Base-by-base conservation (phyloP, 2,797 vertebrate genomes). In the Pristis pectinata region DNA sequence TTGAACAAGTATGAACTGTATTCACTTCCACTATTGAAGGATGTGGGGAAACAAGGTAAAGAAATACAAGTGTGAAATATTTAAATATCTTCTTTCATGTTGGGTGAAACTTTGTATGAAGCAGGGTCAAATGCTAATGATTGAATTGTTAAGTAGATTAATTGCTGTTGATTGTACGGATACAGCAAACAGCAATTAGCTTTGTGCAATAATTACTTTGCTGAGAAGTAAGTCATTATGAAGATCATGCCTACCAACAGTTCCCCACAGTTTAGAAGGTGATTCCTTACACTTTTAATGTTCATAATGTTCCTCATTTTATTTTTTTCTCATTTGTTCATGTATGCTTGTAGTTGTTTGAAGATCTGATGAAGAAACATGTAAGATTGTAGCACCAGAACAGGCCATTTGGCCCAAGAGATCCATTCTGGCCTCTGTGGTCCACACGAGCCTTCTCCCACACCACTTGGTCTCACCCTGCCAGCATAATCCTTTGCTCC, bases 1-100 rank as follows among this genome's bases (percentile, higher is more conserved):
- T 95, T 95, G 95, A 95, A 95, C 95, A 95, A 91, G 94, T 95
- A 7, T 74, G 91, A 94, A 76, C 94, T 95, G 30, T 17, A 30
- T 49, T 49, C 44, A 15, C 44, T 17, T 44, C 13, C 70, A 41
- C 92, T 53, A 49, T 1, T 72, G 70, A 82, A 82, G 74, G 11
- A 30, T 1, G 13, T 34, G 10, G 15, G 41, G 44, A 76, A 53
- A 24, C 24, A 34, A 70, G 44, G 4, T 53, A 27, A 34, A 44
- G 27, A 30, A 72, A 34, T 53, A 22, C 44, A 15, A 53, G 24
- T n/a, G 27, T 9, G 34, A 53, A 74, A 74, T 34, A 70, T 34
- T 93, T 34, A 74, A 74, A 24, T 6, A 94, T 56, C 6, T 34
- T 94, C 27, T 49, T 76, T 74, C 0, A 10, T 67, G 59, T 9